A percentile compares a stretch with the other conserved stretches of the same genome.
These are phyloP conservation scores for Peribatodes rhomboidaria DNA, from an alignment of 2,888 invertebrate genomes.

Conservation along the genomic window DNA sequence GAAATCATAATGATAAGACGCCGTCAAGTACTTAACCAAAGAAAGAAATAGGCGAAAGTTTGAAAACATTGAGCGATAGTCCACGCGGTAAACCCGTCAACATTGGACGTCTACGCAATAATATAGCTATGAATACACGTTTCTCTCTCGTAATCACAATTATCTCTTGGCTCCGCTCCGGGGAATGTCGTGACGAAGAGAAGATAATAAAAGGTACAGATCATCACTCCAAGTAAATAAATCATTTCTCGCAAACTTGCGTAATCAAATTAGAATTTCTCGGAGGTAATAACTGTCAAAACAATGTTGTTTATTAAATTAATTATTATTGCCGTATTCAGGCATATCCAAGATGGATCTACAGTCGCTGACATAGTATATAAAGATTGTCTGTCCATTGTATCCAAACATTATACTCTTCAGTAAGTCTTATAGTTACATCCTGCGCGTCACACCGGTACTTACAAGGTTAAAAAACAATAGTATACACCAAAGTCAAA, in stretches of 20 bases:
- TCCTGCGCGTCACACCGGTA: no score
- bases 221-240: conserved; percentile 30
- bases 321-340: conserved; percentile 24
- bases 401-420: no score
- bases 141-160: conserved; percentile 51
- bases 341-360: conserved; percentile 9
- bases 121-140: conserved; percentile 49
- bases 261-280: conserved; percentile 30
- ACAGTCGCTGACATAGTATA: no score
- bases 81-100: conserved; percentile 44
- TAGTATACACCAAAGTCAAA: no score
- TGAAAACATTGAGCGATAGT: conserved; percentile 56
- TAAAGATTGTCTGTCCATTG: no score
- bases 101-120: conserved; percentile 57
- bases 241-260: conserved; percentile 36
- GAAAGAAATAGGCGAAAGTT: conserved; percentile 42
- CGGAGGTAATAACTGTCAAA: conserved; percentile 34
- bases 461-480: no score
- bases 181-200: conserved; percentile 74
- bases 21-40: conserved; percentile 3
- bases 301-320: conserved; percentile 31
- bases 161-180: conserved; percentile 49
- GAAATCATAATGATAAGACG: not conserved
- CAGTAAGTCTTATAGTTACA: no score
- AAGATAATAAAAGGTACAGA: conserved; percentile 78